These are phyloP conservation scores for Phodopus roborovskii DNA, from an alignment of 2,113 vertebrate genomes.

Conservation along the genomic window DNA sequence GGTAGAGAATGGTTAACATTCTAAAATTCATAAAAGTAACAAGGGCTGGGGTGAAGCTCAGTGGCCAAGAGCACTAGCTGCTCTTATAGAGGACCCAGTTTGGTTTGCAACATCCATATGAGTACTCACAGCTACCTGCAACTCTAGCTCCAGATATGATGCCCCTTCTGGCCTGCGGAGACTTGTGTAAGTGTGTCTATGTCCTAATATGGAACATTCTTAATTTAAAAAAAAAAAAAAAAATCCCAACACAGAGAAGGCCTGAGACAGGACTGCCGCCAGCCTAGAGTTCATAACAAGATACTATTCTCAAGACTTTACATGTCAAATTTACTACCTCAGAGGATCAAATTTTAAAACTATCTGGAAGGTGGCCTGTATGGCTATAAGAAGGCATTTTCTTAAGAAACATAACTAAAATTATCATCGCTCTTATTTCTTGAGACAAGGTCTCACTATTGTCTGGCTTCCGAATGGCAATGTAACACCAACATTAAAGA, in stretches of 20 bases:
- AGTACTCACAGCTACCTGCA: not conserved
- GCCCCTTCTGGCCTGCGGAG: too few species aligned
- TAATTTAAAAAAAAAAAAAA: too few species aligned
- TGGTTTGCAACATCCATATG: not conserved
- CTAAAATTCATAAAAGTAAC: not conserved
- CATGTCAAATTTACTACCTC: not conserved
- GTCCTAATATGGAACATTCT: not conserved
- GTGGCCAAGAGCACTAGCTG: not conserved
- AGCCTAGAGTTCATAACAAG: not conserved
- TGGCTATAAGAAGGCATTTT: not conserved
- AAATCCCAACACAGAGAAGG: not conserved
- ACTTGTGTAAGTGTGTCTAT: not conserved
- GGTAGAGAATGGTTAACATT: not conserved
- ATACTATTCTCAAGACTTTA: not conserved
- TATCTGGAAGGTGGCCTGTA: not conserved
- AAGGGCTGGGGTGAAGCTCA: not conserved
- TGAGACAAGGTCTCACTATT: not conserved
- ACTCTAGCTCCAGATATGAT: not conserved
- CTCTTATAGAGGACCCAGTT: not conserved
- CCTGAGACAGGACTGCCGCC: not conserved
- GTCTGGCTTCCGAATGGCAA: not conserved
- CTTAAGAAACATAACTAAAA: not conserved
- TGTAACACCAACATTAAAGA: not conserved
- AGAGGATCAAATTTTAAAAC: constrained; percentile 20
- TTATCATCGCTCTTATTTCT: not conserved